These are phyloP conservation scores for Arrhamphus sclerolepis DNA, from an alignment of 2,797 vertebrate species.

Conservation along the genomic window DNA sequence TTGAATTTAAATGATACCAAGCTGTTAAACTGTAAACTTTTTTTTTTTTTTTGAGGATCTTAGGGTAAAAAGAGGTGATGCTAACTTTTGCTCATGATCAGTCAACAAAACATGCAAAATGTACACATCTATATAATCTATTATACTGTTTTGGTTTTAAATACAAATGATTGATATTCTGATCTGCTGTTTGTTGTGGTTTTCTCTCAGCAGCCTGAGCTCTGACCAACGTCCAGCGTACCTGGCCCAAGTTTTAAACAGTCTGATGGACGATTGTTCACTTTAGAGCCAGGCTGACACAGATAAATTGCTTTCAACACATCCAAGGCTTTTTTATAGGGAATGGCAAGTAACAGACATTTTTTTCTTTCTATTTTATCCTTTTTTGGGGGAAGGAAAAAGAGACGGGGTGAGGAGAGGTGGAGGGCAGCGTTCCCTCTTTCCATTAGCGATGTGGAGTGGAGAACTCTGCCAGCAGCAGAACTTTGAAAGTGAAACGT, in stretches of 20 bases:
- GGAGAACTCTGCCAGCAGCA: constrained; percentile 81
- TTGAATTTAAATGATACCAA: too few species aligned
- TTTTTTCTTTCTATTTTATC: neutral
- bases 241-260: constrained; percentile 59
- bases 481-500: constrained; percentile 92
- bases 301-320: constrained; percentile 34
- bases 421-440: constrained; percentile 80
- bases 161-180: too few species aligned
- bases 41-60: too few species aligned
- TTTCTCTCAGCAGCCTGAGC: constrained; percentile 1
- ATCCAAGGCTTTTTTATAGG: neutral
- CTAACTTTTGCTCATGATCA: too few species aligned
- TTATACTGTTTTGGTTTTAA: too few species aligned
- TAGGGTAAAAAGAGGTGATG: too few species aligned
- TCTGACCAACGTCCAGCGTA: constrained; percentile 29
- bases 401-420: constrained; percentile 68
- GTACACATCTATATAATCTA: too few species aligned
- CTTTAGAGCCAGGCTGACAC: constrained; percentile 42
- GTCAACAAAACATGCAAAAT: too few species aligned
- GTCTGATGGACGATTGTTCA: constrained; percentile 53
- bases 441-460: constrained; percentile 80
- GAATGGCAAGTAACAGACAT: neutral
- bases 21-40: too few species aligned
- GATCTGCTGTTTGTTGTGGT: too few species aligned
- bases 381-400: constrained; percentile 12